Evolutionary conservation across 2,113 vertebrate species (phyloP).

Genomic region (Himantopus leucocephalus): DNA sequence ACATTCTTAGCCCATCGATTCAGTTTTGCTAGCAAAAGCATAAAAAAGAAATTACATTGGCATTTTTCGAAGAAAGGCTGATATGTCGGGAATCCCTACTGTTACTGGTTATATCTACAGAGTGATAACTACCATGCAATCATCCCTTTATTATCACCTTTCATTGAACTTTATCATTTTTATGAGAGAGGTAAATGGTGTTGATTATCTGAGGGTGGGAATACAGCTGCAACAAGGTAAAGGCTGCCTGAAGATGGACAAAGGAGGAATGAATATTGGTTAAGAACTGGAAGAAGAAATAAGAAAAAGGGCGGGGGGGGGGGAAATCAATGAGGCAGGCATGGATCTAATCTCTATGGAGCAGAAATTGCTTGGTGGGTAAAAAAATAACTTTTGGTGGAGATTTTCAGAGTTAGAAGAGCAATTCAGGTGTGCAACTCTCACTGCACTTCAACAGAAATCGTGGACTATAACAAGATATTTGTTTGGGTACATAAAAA

Average conservation of each 20-base stretch:
- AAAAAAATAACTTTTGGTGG: not conserved
- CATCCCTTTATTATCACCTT: not conserved
- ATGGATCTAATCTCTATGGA: not conserved
- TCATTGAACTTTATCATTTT: not conserved
- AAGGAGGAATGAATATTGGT: not conserved
- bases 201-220: not conserved
- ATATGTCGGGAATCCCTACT: not conserved
- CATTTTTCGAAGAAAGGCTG: not conserved
- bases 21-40: not conserved
- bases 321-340: not conserved
- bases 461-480: not conserved
- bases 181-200: not conserved
- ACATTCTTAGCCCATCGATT: not conserved
- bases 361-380: not conserved
- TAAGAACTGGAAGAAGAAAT: not conserved
- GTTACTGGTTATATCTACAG: not conserved
- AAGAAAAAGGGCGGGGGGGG: not conserved
- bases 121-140: not conserved
- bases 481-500: not conserved
- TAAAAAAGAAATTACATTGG: not conserved
- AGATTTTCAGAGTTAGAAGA: not conserved
- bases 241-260: not conserved
- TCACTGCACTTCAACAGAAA: not conserved
- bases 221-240: not conserved
- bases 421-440: not conserved